Evolutionary conservation across 2,797 vertebrate genomes (phyloP).

Genomic region (Anabas testudineus): DNA sequence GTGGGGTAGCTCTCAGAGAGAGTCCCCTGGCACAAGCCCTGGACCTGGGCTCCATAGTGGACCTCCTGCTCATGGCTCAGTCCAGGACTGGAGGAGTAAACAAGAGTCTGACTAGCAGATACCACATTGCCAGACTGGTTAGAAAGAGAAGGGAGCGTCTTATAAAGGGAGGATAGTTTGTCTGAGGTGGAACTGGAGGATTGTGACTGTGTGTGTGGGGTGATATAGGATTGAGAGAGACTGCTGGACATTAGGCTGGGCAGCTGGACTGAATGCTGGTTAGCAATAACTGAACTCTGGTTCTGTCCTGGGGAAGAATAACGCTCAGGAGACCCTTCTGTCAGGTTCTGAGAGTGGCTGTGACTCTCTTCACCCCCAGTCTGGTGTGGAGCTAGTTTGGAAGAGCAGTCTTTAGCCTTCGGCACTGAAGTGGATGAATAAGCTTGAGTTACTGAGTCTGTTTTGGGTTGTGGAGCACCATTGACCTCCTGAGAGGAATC

Average conservation of each 20-base stretch:
- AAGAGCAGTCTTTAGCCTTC: constrained; percentile 90
- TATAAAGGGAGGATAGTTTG: constrained; percentile 93
- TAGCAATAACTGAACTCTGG: constrained; percentile 93
- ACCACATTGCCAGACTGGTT: constrained; percentile 89
- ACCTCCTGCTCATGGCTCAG: constrained; percentile 88
- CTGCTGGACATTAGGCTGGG: constrained; percentile 91
- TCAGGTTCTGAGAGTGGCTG: constrained; percentile 78
- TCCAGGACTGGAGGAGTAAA: constrained; percentile 89
- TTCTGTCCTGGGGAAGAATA: constrained; percentile 92
- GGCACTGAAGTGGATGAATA: constrained; percentile 86
- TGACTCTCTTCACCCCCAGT: constrained; percentile 87
- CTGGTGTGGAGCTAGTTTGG: constrained; percentile 86
- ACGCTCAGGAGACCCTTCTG: constrained; percentile 85
- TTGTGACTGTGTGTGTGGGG: constrained; percentile 89
- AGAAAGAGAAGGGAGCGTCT: constrained; percentile 90
- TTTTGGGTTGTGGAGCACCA: constrained; percentile 89
- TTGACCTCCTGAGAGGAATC: constrained; percentile 91
- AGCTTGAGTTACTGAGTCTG: constrained; percentile 85
- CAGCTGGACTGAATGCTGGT: constrained; percentile 94
- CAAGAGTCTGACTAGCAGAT: constrained; percentile 89
- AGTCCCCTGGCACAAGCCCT: constrained; percentile 90
- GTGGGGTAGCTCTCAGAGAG: constrained; percentile 92
- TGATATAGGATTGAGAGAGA: constrained; percentile 91
- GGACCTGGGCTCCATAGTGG: constrained; percentile 89
- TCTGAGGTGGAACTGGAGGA: constrained; percentile 88